Evolutionary conservation across 2,113 vertebrate genomes (phyloP), one percentile per base, ranked within the genome.

Genomic region (Saguinus midas): DNA sequence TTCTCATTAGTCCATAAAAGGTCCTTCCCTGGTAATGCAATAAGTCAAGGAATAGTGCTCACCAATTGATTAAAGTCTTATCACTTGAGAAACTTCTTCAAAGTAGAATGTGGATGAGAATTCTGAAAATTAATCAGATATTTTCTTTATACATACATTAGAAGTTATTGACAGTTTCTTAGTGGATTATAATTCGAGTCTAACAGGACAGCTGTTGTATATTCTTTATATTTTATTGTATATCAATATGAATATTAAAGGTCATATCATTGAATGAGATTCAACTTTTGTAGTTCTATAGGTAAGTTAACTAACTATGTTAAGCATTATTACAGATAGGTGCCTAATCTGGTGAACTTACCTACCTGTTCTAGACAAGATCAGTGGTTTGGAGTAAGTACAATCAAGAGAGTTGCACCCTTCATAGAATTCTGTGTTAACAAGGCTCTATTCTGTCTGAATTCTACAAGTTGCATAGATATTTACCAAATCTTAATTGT

Each of bases 401-500:
- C 2, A 64, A 11, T 95, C 21, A 95, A 61, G 17, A 61, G 73
- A 64, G 64, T 68, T 43, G 5, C 6, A 91, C n/a, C 16, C 1
- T 43, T 45, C 52, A 10, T 43, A 43, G 43, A 86, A 37, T 70
- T 78, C 35, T 93, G 6, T 89, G 12, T 79, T 78, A 96, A 61
- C 1, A 12, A 79, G 57, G 2, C 13, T 95, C 12, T 80, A 27
- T 76, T 80, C 35, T 86, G 16, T 91, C 25, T 81, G 35, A 48
- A 91, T 87, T 90, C 43, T 92, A 52, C 7, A 95, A 91, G 45
- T 43, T 84, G 10, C 50, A 20, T 35, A 82, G 64, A 21, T 16
- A 81, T 55, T 90, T 86, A 87, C 6, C 86, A 82, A 93, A 73
- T 66, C n/a, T 95, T 91, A 32, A 78, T 87, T 95, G 58, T 27